Base-by-base conservation (phyloP, 2,113 vertebrate genomes). In the Bubo bubo region DNA sequence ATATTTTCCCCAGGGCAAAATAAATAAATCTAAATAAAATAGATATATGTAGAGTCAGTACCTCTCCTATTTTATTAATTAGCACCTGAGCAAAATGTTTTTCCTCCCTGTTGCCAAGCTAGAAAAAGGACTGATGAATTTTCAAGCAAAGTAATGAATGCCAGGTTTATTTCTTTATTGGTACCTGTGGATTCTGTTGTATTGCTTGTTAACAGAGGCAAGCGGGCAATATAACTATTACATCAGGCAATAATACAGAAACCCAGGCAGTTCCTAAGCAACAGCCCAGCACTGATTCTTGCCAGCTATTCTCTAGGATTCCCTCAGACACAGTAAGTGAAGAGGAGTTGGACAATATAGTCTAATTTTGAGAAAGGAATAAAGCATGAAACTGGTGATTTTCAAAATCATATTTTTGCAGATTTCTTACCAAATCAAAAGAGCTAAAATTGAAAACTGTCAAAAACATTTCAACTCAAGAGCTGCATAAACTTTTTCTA, bases 401-500 rank as follows among this genome's bases (percentile, higher is more conserved):
- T 97, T 96, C 91, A 95, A 91, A 96, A 95, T 96, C 92, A 83
- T 97, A 97, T 97, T 98, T 97, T 95, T 97, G 96, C 90, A 84
- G 77, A 94, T 92, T 97, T 96, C 94, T 98, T 98, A 98, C 97
- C 96, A 98, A 98, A 93, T 90, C 94, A 96, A 95, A 97, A 97
- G 86, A 96, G 88, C 87, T 95, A 90, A 97, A 97, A 97, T 93
- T 95, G 93, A 97, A 97, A 98, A 97, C 94, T 96, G 96, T 96
- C 97, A 97, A 93, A 97, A 97, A 93, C 94, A 89, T 98, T 98
- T 98, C 97, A 95, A 90, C 96, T 97, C 84, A 68, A 87, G 82
- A 95, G 92, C 97, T 90, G 95, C 92, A 87, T 95, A 97, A 98
- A 98, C 96, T 97, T 97, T 97, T 97, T 93, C 97, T 90, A 80